phyloP scores from a whole-genome alignment of 2,888 invertebrate genomes.

The Lithophane ornitopus region DNA sequence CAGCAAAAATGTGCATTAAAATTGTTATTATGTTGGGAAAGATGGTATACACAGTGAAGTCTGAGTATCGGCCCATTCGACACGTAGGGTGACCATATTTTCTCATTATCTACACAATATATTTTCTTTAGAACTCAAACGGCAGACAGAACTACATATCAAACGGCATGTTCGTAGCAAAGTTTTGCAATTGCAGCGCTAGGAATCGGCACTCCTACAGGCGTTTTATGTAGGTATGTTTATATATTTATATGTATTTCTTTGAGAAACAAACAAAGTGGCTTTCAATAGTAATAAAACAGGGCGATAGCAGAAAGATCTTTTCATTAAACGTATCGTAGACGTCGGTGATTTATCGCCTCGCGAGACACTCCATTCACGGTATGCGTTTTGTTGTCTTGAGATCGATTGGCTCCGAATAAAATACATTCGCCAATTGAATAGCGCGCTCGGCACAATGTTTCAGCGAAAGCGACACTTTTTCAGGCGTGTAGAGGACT shows the following conservation, averaged over 20 bases:
- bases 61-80: constrained; percentile 11
- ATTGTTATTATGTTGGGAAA: background rate
- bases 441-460: constrained; percentile 85
- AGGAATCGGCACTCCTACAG: constrained; percentile 67
- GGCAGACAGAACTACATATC: constrained; percentile 70
- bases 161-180: constrained; percentile 66
- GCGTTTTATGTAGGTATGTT: constrained; percentile 56
- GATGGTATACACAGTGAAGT: constrained; percentile 9
- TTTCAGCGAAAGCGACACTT: constrained; percentile 88
- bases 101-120: constrained; percentile 38
- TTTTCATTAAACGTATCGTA: constrained; percentile 89
- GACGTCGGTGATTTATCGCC: constrained; percentile 87
- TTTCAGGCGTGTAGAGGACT: constrained; percentile 85
- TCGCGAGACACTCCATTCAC: constrained; percentile 87
- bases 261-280: constrained; percentile 72
- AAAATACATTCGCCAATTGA: constrained; percentile 89
- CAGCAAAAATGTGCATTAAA: constrained; percentile 13
- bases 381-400: constrained; percentile 86
- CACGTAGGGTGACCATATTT: constrained; percentile 18
- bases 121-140: constrained; percentile 71
- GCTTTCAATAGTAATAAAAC: constrained; percentile 81
- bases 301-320: constrained; percentile 80
- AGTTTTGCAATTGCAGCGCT: constrained; percentile 67
- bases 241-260: constrained; percentile 56
- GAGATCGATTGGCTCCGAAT: constrained; percentile 88